Evolutionary conservation across 2,113 vertebrate species (phyloP).

Genomic region (Rana temporaria): DNA sequence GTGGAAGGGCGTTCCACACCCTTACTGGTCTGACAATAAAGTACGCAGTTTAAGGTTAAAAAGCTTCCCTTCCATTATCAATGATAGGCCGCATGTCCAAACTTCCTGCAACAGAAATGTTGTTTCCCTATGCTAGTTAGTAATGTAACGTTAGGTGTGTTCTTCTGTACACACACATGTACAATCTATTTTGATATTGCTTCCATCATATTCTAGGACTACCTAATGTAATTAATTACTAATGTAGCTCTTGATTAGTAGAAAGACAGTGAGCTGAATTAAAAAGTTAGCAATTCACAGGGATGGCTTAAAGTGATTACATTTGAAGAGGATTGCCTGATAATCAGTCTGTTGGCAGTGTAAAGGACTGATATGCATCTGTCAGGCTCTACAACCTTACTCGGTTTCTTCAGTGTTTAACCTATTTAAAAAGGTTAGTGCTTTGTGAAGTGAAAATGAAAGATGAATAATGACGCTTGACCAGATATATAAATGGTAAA

Average conservation of each 20-base stretch:
- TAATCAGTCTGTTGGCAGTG: slow-evolving; percentile 52
- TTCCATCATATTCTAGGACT: slow-evolving; percentile 26
- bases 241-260: slow-evolving; percentile 45
- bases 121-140: too few species aligned
- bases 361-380: slow-evolving; percentile 49
- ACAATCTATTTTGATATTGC: neutral
- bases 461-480: slow-evolving; percentile 31
- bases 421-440: slow-evolving; percentile 50
- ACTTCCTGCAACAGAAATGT: too few species aligned
- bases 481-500: slow-evolving; percentile 10
- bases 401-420: slow-evolving; percentile 30
- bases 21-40: too few species aligned
- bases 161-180: too few species aligned
- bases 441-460: slow-evolving; percentile 16
- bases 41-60: too few species aligned
- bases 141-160: too few species aligned
- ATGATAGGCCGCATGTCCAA: too few species aligned
- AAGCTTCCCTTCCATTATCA: too few species aligned
- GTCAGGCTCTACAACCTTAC: slow-evolving; percentile 42
- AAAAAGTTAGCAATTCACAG: slow-evolving; percentile 58
- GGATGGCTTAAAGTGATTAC: slow-evolving; percentile 51
- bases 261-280: slow-evolving; percentile 44
- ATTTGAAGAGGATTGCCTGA: slow-evolving; percentile 56
- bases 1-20: too few species aligned
- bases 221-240: slow-evolving; percentile 55